phyloP scores from a whole-genome alignment of 2,888 invertebrate genomes.

The Glaucopsyche alexis region DNA sequence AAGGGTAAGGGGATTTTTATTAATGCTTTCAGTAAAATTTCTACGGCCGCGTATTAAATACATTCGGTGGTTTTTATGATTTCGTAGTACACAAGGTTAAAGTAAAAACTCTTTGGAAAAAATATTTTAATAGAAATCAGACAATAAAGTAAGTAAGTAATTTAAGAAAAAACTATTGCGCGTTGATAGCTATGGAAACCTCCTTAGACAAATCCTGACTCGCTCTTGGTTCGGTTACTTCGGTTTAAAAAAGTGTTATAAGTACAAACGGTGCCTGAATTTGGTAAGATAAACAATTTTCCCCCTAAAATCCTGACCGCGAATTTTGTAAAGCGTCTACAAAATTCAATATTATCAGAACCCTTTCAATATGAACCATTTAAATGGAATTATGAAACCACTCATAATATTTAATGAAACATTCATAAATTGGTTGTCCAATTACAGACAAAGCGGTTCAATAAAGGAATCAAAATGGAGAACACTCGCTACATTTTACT shows the following conservation, averaged over 20 bases:
- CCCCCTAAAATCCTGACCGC: not conserved
- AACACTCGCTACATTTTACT: not conserved
- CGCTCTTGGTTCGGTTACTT: too few relatives aligned
- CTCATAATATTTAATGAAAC: slow-evolving; percentile 22
- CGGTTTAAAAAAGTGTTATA: not conserved
- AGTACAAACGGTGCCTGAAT: not conserved
- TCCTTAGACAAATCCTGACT: too few relatives aligned
- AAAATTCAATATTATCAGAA: not conserved
- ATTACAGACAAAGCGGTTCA: slow-evolving; percentile 1
- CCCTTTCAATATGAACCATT: not conserved
- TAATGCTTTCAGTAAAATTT: too few relatives aligned
- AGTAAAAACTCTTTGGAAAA: too few relatives aligned
- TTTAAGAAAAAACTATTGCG: too few relatives aligned
- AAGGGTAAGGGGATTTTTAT: too few relatives aligned
- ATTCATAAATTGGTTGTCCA: slow-evolving; percentile 14
- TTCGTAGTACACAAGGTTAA: too few relatives aligned
- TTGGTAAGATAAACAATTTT: not conserved
- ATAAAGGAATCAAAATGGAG: slow-evolving; percentile 21
- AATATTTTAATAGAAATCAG: too few relatives aligned
- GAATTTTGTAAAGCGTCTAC: not conserved
- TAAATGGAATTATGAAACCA: not conserved
- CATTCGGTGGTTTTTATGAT: too few relatives aligned
- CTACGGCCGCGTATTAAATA: too few relatives aligned
- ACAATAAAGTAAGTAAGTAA: too few relatives aligned
- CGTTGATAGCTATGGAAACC: too few relatives aligned